These are phyloP conservation scores for Tragulus kanchil DNA, from an alignment of 2,113 vertebrate species.

Conservation along the genomic window DNA sequence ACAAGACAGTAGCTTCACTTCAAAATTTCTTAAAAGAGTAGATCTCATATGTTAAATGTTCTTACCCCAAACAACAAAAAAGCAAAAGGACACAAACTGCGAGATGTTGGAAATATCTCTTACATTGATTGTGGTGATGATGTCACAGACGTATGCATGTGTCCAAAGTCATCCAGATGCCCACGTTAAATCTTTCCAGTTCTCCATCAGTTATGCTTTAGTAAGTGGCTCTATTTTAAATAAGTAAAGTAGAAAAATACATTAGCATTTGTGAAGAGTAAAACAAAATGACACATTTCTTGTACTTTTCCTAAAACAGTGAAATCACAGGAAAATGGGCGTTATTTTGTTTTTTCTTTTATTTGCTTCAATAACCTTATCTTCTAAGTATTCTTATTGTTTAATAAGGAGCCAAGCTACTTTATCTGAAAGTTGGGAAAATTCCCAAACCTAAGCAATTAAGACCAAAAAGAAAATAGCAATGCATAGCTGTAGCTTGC, in stretches of 20 bases:
- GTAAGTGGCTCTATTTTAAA: background rate
- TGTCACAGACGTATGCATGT: background rate
- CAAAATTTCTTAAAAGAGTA: background rate
- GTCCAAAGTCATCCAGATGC: background rate
- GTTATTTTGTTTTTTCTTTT: background rate
- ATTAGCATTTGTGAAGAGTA: background rate
- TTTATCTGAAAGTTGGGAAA: slow-evolving; percentile 23
- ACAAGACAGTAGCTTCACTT: background rate
- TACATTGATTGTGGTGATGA: background rate
- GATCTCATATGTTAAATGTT: background rate
- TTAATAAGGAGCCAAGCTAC: background rate
- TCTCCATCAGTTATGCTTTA: background rate
- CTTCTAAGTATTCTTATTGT: background rate
- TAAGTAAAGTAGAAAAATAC: background rate
- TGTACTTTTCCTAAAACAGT: background rate
- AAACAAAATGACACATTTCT: slow-evolving; percentile 88
- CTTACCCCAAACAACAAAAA: background rate
- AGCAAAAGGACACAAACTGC: background rate
- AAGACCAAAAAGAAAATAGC: slow-evolving; percentile 54
- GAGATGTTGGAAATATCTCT: background rate
- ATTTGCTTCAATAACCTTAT: slow-evolving; percentile 26
- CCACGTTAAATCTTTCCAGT: background rate
- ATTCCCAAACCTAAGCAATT: slow-evolving; percentile 3
- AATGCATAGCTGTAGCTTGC: background rate
- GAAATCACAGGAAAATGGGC: background rate